Conservation (phyloP, 2,797 vertebrate species). For the Hemibagrus guttatus region DNA sequence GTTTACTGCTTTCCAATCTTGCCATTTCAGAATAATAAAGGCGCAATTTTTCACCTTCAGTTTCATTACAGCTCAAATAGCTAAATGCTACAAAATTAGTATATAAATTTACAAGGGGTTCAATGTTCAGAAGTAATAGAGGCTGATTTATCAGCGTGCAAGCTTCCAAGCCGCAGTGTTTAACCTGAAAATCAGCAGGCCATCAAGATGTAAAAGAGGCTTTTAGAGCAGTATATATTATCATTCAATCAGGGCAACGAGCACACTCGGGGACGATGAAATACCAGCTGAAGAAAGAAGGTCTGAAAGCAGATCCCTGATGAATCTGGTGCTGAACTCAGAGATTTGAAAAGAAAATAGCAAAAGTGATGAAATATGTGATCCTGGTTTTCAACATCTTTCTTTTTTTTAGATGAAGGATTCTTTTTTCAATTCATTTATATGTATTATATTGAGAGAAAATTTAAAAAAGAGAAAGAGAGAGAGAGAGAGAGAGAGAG, state of each 20-base stretch:
- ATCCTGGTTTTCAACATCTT: neutral
- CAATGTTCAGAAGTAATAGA: conserved; percentile 21
- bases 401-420: neutral
- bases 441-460: neutral
- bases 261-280: neutral
- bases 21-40: conserved; percentile 60
- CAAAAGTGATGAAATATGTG: neutral
- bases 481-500: too few relatives aligned
- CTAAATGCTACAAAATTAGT: conserved; percentile 42
- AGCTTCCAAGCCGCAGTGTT: conserved; percentile 4
- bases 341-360: neutral
- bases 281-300: conserved; percentile 18
- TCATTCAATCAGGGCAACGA: conserved; percentile 6
- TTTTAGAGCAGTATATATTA: conserved; percentile 12
- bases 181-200: conserved; percentile 15
- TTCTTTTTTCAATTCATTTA: neutral
- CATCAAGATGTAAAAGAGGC: conserved; percentile 21
- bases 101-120: conserved; percentile 46
- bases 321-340: neutral
- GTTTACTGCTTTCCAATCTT: conserved; percentile 66
- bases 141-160: conserved; percentile 29
- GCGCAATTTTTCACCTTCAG: conserved; percentile 47
- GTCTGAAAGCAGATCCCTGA: neutral
- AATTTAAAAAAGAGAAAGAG: neutral
- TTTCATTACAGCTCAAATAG: conserved; percentile 40